Evolutionary conservation across 35 echinoderm and acorn worm genomes (phyloP).

Genomic region (Acanthaster planci): DNA sequence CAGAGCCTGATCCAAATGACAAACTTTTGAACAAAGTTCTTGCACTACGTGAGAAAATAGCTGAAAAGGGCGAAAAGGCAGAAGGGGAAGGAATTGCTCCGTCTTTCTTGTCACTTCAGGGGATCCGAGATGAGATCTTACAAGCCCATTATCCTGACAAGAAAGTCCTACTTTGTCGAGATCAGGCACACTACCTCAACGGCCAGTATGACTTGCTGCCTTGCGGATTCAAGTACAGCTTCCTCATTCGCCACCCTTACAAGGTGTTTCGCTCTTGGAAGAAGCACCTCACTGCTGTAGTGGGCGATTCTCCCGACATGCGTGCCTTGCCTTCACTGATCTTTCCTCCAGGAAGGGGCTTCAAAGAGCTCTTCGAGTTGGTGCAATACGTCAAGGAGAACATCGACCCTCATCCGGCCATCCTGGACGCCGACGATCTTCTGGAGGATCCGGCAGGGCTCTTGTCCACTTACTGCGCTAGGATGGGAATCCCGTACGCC

Average conservation of each 20-base stretch:
- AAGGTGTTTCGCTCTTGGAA: not conserved
- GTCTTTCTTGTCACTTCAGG: too few species aligned
- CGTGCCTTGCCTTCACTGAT: not conserved
- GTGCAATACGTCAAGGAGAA: not conserved
- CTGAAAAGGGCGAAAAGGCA: too few species aligned
- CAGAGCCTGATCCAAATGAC: too few species aligned
- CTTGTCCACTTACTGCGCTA: constrained; percentile 7
- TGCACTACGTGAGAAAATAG: too few species aligned
- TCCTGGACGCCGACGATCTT: constrained; percentile 37
- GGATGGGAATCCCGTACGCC: not conserved
- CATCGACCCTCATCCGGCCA: constrained; percentile 3
- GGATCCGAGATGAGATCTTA: not conserved
- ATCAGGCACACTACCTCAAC: not conserved
- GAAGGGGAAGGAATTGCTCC: too few species aligned
- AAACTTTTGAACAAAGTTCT: too few species aligned
- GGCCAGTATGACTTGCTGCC: constrained; percentile 20
- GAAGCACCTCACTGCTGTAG: not conserved
- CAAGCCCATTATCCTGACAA: constrained; percentile 5
- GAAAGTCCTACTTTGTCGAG: constrained; percentile 9
- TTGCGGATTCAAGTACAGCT: constrained; percentile 10
- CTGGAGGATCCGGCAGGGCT: not conserved
- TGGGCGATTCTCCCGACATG: not conserved
- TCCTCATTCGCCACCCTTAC: constrained; percentile 17
- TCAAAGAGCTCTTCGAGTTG: constrained; percentile 17
- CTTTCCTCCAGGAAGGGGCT: not conserved